A percentile compares a stretch with the other conserved stretches of the same genome.
phyloP scores from a whole-genome alignment of 1,140 invertebrate species.

The Macrostomum lignano region DNA sequence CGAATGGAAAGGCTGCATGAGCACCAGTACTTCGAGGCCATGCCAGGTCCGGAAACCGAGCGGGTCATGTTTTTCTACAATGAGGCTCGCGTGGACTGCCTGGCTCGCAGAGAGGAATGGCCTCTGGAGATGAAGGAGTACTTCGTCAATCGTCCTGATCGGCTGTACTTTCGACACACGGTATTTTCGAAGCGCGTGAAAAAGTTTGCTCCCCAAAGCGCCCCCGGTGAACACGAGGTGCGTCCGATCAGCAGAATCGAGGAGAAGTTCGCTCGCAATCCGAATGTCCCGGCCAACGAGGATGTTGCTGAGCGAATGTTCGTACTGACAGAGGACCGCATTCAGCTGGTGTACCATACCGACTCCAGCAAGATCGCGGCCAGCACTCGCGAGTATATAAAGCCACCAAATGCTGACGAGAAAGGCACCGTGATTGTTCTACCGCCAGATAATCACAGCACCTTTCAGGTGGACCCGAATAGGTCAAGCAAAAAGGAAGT shows the following conservation, averaged over 20 bases:
- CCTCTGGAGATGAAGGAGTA: conserved; percentile 35
- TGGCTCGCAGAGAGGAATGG: conserved; percentile 35
- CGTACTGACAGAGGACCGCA: conserved; percentile 20
- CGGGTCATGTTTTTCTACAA: conserved; percentile 41
- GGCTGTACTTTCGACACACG: conserved; percentile 29
- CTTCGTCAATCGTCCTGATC: conserved; percentile 32
- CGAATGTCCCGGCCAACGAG: conserved; percentile 15
- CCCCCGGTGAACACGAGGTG: conserved; percentile 11
- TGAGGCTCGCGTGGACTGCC: conserved; percentile 37
- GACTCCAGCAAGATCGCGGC: conserved; percentile 20
- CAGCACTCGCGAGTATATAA: conserved; percentile 23
- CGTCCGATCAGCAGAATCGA: conserved; percentile 19
- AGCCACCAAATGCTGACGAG: no score
- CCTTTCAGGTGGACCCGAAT: conserved; percentile 16
- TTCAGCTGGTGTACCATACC: conserved; percentile 23
- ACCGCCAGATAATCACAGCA: background rate
- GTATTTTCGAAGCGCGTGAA: conserved; percentile 21
- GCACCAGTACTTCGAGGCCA: conserved; percentile 33
- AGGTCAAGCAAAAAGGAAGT: conserved; percentile 16
- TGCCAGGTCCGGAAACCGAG: conserved; percentile 33
- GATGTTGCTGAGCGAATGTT: conserved; percentile 22
- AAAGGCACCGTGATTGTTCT: background rate
- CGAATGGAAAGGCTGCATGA: conserved; percentile 27
- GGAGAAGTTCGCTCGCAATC: conserved; percentile 19
- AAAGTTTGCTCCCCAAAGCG: conserved; percentile 22